Evolutionary conservation across 2,888 invertebrate genomes (phyloP), one percentile per base, ranked within the genome.

Genomic region (Synanthedon vespiformis): DNA sequence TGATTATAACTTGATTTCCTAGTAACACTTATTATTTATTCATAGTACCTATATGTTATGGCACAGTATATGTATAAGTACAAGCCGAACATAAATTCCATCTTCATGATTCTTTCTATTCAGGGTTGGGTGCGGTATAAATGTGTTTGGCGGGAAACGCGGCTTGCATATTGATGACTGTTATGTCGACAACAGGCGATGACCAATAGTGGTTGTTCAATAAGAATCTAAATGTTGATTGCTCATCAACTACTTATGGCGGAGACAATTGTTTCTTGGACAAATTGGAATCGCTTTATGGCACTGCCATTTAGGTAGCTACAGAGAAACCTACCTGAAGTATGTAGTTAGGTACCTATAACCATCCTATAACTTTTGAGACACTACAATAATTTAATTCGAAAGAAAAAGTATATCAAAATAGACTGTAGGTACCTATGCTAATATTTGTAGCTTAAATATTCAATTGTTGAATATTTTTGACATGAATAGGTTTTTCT

Each of bases 21-120:
- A 70, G 75, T 73, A 77, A 60, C 40, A 22, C 59, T 64, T 61
- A 69, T 77, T 76, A 74, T 64, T 73, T 73, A 81, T 82, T 81
- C 80, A 80, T 72, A 66, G 74, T 77, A 22, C 22, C 22, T 22
- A 71, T 71, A 73, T 73, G 68, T 75, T 73, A 74, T 65, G 61
- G 64, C 61, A 62, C 65, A 62, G 62, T 61, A 60, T 62, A 61
- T 61, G n/a, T n/a, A n/a, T n/a, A n/a, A n/a, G n/a, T n/a, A 61
- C 64, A 60, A 65, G 68, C 62, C 69, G 72, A 74, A 75, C 79
- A 80, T 74, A 77, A 81, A 85, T 85, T 82, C 83, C 80, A 72
- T 73, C 68, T 76, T 69, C 80, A 76, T 83, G 82, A 85, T 85
- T 84, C 79, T 80, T 80, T 85, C 80, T 77, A 80, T 83, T 75